A percentile compares a stretch with the other conserved stretches of the same genome.
phyloP scores from a whole-genome alignment of 1,140 invertebrate genomes.

The Aphaenogaster ashmeadi region DNA sequence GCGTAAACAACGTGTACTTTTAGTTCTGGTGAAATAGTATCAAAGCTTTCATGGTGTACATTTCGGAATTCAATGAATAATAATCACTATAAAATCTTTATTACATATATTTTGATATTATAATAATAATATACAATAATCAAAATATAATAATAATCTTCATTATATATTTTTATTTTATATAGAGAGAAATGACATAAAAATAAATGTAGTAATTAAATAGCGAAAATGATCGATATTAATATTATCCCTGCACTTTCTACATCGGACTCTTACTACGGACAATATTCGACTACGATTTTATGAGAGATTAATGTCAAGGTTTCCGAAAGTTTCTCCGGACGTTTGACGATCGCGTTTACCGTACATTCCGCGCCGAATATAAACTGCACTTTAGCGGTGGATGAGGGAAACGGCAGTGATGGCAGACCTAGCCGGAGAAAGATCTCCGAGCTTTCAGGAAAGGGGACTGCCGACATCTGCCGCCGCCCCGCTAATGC shows the following conservation, averaged over 20 bases:
- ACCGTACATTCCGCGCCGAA: conserved; percentile 40
- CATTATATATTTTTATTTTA: neutral
- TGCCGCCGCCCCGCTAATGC: conserved; percentile 70
- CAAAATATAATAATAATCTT: neutral
- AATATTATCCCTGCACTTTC: neutral
- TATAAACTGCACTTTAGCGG: conserved; percentile 60
- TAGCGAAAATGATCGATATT: neutral
- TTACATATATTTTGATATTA: neutral
- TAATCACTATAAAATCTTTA: neutral
- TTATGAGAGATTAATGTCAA: conserved; percentile 11
- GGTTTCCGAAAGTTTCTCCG: conserved; percentile 14
- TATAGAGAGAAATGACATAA: neutral
- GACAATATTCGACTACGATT: neutral
- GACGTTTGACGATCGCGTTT: conserved; percentile 45
- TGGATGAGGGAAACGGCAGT: conserved; percentile 39
- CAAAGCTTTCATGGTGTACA: neutral
- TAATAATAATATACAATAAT: too few species aligned
- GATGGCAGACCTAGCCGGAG: conserved; percentile 7
- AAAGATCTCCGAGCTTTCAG: neutral
- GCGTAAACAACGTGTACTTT: conserved; percentile 66
- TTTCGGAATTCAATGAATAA: neutral
- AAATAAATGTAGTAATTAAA: conserved; percentile 3
- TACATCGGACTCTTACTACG: neutral
- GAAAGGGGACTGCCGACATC: conserved; percentile 64
- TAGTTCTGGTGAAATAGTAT: conserved; percentile 10